These are phyloP conservation scores for Paraplagusia blochii DNA, from an alignment of 2,113 vertebrate species.

Conservation along the genomic window DNA sequence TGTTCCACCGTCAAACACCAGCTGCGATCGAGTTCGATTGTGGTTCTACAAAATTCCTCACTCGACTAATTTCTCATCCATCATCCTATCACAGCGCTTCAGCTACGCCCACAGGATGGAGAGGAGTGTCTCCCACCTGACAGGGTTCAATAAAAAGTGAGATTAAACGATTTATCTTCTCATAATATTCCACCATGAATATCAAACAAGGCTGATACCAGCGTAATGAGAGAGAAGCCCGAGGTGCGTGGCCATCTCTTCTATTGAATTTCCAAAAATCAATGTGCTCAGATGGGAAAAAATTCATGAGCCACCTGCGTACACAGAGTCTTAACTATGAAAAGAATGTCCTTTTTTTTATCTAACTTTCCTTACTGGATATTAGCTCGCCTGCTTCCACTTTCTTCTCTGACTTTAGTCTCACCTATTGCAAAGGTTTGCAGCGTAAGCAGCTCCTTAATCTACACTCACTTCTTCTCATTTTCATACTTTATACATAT, in stretches of 20 bases:
- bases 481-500: conserved; percentile 30
- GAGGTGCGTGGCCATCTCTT: conserved; percentile 47
- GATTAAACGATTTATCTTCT: conserved; percentile 71
- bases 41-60: conserved; percentile 46
- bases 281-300: conserved; percentile 45
- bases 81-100: conserved; percentile 54
- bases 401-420: conserved; percentile 12
- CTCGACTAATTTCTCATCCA: conserved; percentile 60
- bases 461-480: conserved; percentile 16
- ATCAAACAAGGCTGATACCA: conserved; percentile 51
- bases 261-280: conserved; percentile 57
- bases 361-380: conserved; percentile 12
- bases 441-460: conserved; percentile 23
- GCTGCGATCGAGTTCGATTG: conserved; percentile 37
- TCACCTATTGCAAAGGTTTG: conserved; percentile 27
- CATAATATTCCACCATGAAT: conserved; percentile 66
- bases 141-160: conserved; percentile 62
- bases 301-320: conserved; percentile 55
- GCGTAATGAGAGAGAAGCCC: conserved; percentile 56
- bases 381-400: neutral
- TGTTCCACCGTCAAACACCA: conserved; percentile 43
- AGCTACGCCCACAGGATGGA: conserved; percentile 27
- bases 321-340: conserved; percentile 36
- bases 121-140: conserved; percentile 40
- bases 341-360: neutral